Base-by-base conservation (phyloP, 2,888 invertebrate genomes). In the Malachius bipustulatus region DNA sequence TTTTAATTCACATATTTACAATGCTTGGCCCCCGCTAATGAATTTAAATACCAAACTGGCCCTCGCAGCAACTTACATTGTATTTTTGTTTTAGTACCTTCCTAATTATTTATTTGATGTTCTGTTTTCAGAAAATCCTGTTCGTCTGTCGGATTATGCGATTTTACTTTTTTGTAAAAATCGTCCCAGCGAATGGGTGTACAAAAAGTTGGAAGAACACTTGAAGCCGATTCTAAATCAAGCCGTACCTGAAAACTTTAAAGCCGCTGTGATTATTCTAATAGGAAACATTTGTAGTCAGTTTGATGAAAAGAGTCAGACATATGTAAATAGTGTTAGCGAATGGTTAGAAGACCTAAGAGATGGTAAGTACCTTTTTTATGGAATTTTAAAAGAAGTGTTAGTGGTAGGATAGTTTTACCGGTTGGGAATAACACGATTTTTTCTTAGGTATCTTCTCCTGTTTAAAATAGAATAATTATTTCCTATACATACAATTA, bases 131-230 rank as follows among this genome's bases (percentile, higher is more conserved):
- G 56, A 41, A 40, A 48, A 53, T 38, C 55, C 56, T n/a, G 37
- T 38, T 1, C 36, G 43, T 31, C 34, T 45, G 4, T 42, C 45
- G 4, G 51, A 49, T 35, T 49, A 47, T 36, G 41, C 50, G 8
- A 45, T 67, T 34, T 47, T 63, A 35, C 44, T 67, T 10, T 44
- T 63, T 26, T 56, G 63, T 8, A 67, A 64, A 44, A 59, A 55
- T 44, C 51, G 58, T 44, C 58, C 62, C 2, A 39, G 51, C 1
- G 43, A 45, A 6, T 67, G 64, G 65, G 49, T 62, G 2, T 49
- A 56, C 32, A 47, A 56, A n/a, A 56, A 64, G 48, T 49, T 67
- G 11, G 46, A 55, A 14, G 41, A 48, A 36, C 38, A 47, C 40
- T 42, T 58, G n/a, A 51, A 50, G 40, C 56, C 56, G 6, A 34